Evolutionary conservation across 2,797 vertebrate genomes (phyloP).

Genomic region (Brotogeris chrysoptera): DNA sequence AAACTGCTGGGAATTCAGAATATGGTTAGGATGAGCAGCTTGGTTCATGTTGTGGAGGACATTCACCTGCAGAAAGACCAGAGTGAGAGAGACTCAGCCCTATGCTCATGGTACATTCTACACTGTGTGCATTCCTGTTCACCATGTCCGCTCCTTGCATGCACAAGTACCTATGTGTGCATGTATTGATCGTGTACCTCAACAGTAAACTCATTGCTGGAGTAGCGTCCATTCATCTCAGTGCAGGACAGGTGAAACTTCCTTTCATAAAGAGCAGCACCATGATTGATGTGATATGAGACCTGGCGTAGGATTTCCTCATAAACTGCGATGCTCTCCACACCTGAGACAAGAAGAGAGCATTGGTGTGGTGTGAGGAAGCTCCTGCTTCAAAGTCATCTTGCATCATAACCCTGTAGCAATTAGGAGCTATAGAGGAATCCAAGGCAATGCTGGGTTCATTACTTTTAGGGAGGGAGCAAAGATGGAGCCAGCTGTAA

Average conservation of each 20-base stretch:
- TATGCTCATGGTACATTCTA: not conserved
- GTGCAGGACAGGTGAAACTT: conserved; percentile 96
- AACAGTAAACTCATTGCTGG: conserved; percentile 94
- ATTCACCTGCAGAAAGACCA: conserved; percentile 73
- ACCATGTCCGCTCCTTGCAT: accelerated
- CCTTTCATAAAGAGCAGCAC: conserved; percentile 90
- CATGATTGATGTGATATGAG: conserved; percentile 86
- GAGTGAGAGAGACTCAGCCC: conserved; percentile 30
- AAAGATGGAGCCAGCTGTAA: not conserved
- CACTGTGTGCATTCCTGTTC: not conserved
- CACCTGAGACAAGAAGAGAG: conserved; percentile 76
- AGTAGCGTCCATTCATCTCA: conserved; percentile 98
- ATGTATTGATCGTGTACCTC: conserved; percentile 79
- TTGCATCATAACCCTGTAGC: not conserved
- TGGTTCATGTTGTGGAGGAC: conserved; percentile 81
- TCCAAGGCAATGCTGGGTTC: not conserved
- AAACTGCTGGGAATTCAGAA: conserved; percentile 94
- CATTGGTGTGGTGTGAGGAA: not conserved
- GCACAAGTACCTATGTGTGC: not conserved
- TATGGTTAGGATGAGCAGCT: conserved; percentile 89
- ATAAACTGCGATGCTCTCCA: conserved; percentile 95
- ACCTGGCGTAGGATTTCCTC: conserved; percentile 94
- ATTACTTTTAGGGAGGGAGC: not conserved
- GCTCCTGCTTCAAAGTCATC: not conserved
- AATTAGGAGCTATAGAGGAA: not conserved